These are phyloP conservation scores for Drosophila miranda DNA, from an alignment of 1,140 invertebrate species.

Conservation along the genomic window DNA sequence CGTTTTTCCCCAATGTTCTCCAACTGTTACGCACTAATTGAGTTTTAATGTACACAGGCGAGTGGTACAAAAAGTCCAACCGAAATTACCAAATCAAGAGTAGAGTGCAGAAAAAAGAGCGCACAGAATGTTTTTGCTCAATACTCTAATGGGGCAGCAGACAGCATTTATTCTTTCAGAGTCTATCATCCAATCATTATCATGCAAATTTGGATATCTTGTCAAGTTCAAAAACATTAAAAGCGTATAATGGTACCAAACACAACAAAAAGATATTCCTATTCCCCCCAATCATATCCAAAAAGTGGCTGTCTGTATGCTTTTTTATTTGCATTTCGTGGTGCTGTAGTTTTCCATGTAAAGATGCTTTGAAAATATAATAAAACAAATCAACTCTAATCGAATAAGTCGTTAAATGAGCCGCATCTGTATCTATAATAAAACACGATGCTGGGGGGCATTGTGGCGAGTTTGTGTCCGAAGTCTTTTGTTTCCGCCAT, in stretches of 20 bases:
- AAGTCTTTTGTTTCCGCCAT: slow-evolving; percentile 73
- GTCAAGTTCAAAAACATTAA: slow-evolving; percentile 78
- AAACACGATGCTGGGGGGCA: slow-evolving; percentile 22
- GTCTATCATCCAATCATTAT: slow-evolving; percentile 54
- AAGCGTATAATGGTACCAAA: slow-evolving; percentile 51
- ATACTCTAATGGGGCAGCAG: slow-evolving; percentile 12
- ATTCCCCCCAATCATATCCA: neutral
- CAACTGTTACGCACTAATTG: slow-evolving; percentile 65
- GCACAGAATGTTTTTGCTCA: slow-evolving; percentile 48
- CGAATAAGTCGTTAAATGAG: slow-evolving; percentile 66
- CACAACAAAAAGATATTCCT: neutral
- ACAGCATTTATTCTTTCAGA: slow-evolving; percentile 51
- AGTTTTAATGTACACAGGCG: slow-evolving; percentile 69
- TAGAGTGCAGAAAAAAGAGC: slow-evolving; percentile 17
- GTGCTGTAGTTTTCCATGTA: slow-evolving; percentile 35
- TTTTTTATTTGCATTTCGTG: slow-evolving; percentile 25
- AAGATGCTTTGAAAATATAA: slow-evolving; percentile 38
- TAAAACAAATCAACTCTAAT: slow-evolving; percentile 49
- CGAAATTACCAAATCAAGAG: slow-evolving; percentile 39
- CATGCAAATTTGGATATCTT: slow-evolving; percentile 70
- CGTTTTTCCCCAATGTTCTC: slow-evolving; percentile 27
- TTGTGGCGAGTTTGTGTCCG: slow-evolving; percentile 61
- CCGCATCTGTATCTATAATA: slow-evolving; percentile 18
- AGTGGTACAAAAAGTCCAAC: slow-evolving; percentile 33
- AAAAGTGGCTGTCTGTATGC: slow-evolving; percentile 12